Conservation (phyloP, 2,888 invertebrate genomes). For the Drosophila siamana region DNA sequence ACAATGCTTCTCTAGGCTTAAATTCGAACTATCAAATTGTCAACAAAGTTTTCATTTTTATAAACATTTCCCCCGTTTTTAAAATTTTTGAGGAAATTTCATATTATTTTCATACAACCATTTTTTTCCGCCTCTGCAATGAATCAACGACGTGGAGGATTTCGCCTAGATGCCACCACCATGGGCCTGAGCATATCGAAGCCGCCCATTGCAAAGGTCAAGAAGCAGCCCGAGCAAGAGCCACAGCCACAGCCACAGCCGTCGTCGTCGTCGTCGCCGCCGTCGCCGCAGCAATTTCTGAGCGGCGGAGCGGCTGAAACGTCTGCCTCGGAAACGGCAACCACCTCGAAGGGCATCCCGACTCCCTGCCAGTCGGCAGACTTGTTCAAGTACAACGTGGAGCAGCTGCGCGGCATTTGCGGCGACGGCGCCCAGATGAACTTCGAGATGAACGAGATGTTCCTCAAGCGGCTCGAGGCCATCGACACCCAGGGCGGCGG, state of each 20-base stretch:
- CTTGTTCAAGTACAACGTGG: constrained; percentile 34
- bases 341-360: background rate
- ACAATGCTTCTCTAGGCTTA: constrained; percentile 11
- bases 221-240: too few relatives aligned
- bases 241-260: too few relatives aligned
- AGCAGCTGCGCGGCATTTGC: constrained; percentile 31
- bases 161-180: constrained; percentile 39
- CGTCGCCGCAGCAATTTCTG: background rate
- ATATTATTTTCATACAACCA: constrained; percentile 1
- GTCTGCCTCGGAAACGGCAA: background rate
- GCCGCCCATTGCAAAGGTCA: background rate
- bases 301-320: background rate
- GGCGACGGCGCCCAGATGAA: constrained; percentile 66
- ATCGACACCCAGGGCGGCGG: constrained; percentile 86
- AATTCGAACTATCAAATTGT: constrained; percentile 4
- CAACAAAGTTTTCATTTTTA: constrained; percentile 15
- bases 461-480: constrained; percentile 87
- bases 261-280: too few relatives aligned
- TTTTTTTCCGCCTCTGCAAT: constrained; percentile 20
- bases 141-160: constrained; percentile 39
- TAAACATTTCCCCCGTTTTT: background rate
- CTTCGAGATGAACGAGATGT: constrained; percentile 88
- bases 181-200: constrained; percentile 44
- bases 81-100: constrained; percentile 12
- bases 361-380: constrained; percentile 27